Conservation (phyloP, 2,113 vertebrate genomes). For the Conger conger region DNA sequence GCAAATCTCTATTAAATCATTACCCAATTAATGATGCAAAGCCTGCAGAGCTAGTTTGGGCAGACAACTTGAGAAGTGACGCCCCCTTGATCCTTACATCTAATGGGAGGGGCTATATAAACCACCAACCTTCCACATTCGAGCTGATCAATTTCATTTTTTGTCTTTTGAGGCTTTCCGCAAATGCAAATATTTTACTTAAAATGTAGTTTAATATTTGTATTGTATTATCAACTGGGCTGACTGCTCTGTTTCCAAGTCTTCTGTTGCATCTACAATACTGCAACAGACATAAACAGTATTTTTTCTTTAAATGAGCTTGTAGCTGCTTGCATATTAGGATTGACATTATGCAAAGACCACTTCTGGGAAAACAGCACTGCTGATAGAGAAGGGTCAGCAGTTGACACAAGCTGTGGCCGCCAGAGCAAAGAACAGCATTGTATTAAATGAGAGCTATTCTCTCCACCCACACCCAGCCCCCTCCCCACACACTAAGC, state of each 20-base stretch:
- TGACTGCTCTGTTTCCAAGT: not conserved
- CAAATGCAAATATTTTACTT: no score
- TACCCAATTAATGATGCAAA: no score
- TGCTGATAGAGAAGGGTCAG: not conserved
- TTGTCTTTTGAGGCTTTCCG: no score
- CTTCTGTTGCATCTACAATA: not conserved
- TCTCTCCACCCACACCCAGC: not conserved
- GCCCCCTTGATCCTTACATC: no score
- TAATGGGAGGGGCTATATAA: no score
- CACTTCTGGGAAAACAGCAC: not conserved
- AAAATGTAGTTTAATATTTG: no score
- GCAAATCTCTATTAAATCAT: no score
- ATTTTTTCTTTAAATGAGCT: not conserved
- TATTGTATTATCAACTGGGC: not conserved
- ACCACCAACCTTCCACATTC: no score
- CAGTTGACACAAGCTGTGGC: not conserved
- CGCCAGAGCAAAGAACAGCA: not conserved
- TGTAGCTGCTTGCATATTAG: not conserved
- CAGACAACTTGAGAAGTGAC: no score
- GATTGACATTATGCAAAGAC: not conserved
- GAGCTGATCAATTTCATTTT: no score
- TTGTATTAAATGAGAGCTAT: conserved; percentile 6
- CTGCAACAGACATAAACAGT: not conserved
- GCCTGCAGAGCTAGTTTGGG: no score
- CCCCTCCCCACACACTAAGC: not conserved